A percentile compares a stretch with the other conserved stretches of the same genome.
phyloP scores from a whole-genome alignment of 1,140 invertebrate species.

The Oscheius sp. region DNA sequence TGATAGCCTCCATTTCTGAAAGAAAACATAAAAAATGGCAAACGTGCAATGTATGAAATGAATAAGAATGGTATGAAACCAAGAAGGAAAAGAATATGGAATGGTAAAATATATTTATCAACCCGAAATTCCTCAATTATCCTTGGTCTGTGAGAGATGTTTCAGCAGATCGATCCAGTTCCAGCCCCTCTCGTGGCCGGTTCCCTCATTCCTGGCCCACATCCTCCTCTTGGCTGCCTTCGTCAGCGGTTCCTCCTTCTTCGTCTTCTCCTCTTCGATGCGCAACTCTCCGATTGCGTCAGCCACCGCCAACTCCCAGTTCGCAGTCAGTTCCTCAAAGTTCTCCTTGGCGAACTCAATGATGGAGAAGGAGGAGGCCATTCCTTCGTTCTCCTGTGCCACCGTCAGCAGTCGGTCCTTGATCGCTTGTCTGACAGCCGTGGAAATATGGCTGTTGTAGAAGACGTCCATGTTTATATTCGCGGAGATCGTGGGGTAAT shows the following conservation, averaged over 20 bases:
- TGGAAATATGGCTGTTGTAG: conserved; percentile 10
- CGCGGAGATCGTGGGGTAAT: not conserved
- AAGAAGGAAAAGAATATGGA: not conserved
- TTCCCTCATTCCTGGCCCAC: conserved; percentile 10
- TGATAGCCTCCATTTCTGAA: not conserved
- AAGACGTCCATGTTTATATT: conserved; percentile 5
- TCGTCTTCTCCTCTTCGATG: not conserved
- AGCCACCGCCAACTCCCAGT: not conserved
- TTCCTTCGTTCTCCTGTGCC: conserved; percentile 18
- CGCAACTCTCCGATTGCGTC: not conserved
- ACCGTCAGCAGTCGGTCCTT: not conserved
- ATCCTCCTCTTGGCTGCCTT: conserved; percentile 5
- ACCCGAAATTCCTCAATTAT: not conserved
- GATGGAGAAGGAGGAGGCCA: conserved; percentile 9
- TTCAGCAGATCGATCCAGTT: conserved; percentile 12
- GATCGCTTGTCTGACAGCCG: not conserved
- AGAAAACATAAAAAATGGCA: no score
- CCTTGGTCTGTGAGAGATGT: conserved; percentile 6
- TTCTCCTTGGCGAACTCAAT: conserved; percentile 16
- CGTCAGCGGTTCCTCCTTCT: not conserved
- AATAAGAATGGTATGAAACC: not conserved
- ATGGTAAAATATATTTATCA: not conserved
- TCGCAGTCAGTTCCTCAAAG: not conserved
- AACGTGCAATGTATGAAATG: not conserved
- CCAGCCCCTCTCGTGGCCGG: not conserved